Evolutionary conservation across 2,113 vertebrate species (phyloP).

Genomic region (Isurus oxyrinchus): DNA sequence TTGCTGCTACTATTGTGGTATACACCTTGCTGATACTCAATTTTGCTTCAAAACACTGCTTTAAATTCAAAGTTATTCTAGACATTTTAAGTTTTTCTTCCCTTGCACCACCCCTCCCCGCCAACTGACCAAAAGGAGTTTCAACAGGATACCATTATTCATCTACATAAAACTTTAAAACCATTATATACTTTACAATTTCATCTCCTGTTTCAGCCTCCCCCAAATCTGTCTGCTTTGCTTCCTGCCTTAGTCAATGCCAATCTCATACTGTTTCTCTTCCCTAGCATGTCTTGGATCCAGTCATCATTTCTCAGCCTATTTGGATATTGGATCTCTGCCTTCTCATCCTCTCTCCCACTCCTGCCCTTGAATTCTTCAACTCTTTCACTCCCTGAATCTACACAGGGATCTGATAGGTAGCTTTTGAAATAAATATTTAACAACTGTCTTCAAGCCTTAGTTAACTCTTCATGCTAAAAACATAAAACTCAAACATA

Average conservation of each 20-base stretch:
- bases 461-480: background rate
- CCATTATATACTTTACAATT: background rate
- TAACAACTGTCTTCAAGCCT: background rate
- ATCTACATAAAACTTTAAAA: background rate
- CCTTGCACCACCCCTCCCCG: background rate
- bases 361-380: background rate
- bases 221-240: background rate
- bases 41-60: background rate
- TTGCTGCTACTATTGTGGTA: background rate
- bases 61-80: background rate
- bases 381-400: background rate
- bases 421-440: background rate
- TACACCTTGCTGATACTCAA: background rate
- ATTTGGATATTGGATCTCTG: background rate
- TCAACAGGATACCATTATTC: background rate
- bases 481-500: background rate
- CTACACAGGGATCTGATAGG: background rate
- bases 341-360: background rate
- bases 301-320: background rate
- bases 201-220: background rate
- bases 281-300: conserved; percentile 8
- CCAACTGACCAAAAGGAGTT: background rate
- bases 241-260: conserved; percentile 1
- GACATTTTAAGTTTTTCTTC: background rate
- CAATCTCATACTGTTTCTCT: conserved; percentile 20